Conservation (phyloP, 1,140 invertebrate genomes). For the Drosophila pectinifera region DNA sequence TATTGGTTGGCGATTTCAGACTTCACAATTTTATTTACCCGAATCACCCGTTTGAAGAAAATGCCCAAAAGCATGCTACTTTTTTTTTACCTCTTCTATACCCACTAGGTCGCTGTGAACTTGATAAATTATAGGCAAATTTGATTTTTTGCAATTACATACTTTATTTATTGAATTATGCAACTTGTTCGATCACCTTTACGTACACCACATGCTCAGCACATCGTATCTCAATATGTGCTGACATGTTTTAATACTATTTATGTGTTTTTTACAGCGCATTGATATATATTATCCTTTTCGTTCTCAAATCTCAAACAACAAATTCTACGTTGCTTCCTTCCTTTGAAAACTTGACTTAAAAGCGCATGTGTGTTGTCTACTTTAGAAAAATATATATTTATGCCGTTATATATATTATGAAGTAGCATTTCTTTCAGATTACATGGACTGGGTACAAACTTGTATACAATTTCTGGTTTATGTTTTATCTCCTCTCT, state of each 20-base stretch:
- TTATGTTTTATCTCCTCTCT: constrained; percentile 8
- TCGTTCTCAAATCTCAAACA: constrained; percentile 52
- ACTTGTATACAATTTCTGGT: constrained; percentile 76
- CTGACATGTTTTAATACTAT: constrained; percentile 65
- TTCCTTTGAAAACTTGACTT: constrained; percentile 26
- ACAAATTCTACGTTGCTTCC: constrained; percentile 46
- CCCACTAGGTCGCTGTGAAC: too few relatives aligned
- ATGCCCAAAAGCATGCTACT: constrained; percentile 1
- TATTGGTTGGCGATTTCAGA: too few relatives aligned
- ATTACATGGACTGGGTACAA: constrained; percentile 83
- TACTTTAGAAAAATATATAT: constrained; percentile 82
- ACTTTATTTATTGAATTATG: constrained; percentile 76
- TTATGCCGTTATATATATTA: constrained; percentile 70
- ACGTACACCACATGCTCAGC: constrained; percentile 55
- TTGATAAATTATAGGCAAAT: not conserved
- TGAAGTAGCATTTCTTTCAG: constrained; percentile 71
- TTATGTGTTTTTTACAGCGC: constrained; percentile 78
- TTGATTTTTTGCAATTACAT: constrained; percentile 48
- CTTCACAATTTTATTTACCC: too few relatives aligned
- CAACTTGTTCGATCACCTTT: constrained; percentile 70
- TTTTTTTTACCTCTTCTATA: too few relatives aligned
- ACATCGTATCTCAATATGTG: constrained; percentile 43
- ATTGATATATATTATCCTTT: constrained; percentile 73
- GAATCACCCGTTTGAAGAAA: constrained; percentile 3
- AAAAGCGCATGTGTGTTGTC: constrained; percentile 58